These are phyloP conservation scores for Acanthosepion lycidas DNA, from an alignment of 2,888 invertebrate genomes.

Conservation along the genomic window DNA sequence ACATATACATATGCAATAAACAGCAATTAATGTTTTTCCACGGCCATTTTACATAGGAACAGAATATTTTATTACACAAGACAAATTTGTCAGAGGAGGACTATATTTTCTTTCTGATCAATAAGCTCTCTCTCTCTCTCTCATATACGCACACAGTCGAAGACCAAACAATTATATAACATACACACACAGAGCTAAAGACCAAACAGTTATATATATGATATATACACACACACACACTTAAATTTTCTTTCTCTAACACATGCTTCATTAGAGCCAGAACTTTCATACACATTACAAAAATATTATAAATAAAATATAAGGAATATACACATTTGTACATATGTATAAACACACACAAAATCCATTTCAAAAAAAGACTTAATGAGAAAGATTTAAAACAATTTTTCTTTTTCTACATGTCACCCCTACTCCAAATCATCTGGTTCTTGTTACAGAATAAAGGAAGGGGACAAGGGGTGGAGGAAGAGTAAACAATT, in stretches of 20 bases:
- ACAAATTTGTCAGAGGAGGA: no score
- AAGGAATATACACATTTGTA: not conserved
- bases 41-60: no score
- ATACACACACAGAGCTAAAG: not conserved
- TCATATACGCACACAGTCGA: not conserved
- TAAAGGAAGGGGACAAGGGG: not conserved
- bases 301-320: no score
- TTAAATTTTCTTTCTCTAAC: no score
- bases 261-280: no score
- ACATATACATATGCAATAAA: no score
- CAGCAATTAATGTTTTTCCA: no score
- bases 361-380: not conserved
- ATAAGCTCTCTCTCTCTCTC: not conserved
- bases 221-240: no score
- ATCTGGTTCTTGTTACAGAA: not conserved
- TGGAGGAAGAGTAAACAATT: not conserved
- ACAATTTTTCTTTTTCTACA: not conserved
- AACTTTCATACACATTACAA: no score
- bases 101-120: no score
- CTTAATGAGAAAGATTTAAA: not conserved
- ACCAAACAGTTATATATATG: no score
- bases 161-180: not conserved
- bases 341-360: not conserved
- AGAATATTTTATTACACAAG: no score
- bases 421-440: not conserved